Conservation (phyloP, 2,113 vertebrate species). For the Chauna torquata region DNA sequence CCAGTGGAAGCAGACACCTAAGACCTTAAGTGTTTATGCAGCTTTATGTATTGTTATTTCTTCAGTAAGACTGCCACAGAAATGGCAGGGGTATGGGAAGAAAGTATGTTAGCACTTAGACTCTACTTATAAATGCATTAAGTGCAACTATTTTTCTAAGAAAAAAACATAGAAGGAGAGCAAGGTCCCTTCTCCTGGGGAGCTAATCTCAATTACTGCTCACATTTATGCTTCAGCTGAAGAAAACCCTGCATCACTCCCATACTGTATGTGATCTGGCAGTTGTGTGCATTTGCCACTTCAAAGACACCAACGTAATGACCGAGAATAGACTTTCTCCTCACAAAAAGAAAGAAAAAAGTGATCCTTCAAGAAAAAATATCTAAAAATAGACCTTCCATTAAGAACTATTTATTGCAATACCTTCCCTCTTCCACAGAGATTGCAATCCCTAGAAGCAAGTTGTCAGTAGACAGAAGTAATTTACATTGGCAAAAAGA, state of each 20-base stretch:
- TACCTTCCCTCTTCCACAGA: not conserved
- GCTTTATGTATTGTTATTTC: conserved; percentile 35
- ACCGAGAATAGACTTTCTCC: not conserved
- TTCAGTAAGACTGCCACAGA: not conserved
- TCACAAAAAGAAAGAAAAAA: not conserved
- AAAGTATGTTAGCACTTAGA: conserved; percentile 11
- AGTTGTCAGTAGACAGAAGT: not conserved
- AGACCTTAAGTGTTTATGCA: not conserved
- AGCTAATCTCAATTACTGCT: conserved; percentile 10
- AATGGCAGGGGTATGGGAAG: not conserved
- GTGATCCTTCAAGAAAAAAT: not conserved
- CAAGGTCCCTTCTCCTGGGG: not conserved
- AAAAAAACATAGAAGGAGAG: not conserved
- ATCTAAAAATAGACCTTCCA: not conserved
- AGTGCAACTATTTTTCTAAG: not conserved
- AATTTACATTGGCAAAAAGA: not conserved
- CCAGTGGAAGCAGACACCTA: not conserved
- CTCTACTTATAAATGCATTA: not conserved
- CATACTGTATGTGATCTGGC: not conserved
- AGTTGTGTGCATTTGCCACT: not conserved
- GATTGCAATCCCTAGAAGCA: not conserved
- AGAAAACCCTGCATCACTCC: not conserved
- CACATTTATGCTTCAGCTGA: not conserved
- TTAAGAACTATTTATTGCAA: not conserved
- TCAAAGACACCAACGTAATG: not conserved